phyloP scores from a whole-genome alignment of 1,140 invertebrate species.

The Drosophila ohnishii region DNA sequence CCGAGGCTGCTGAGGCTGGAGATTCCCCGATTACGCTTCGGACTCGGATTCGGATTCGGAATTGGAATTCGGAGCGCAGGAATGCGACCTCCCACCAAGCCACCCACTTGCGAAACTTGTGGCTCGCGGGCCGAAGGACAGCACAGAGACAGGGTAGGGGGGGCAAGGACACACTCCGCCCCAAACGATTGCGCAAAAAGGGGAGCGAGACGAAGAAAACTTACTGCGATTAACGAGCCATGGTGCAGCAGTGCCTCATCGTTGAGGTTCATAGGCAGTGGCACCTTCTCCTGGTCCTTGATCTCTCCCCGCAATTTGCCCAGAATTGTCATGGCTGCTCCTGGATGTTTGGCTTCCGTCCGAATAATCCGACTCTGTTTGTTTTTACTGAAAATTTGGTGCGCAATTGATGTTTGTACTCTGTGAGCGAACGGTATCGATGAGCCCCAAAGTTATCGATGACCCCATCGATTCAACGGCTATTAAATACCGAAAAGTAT shows the following conservation, averaged over 20 bases:
- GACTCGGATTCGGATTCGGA: conserved; percentile 10
- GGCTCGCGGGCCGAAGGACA: conserved; percentile 36
- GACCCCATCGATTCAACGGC: background rate
- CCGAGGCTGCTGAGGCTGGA: conserved; percentile 40
- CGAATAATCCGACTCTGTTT: conserved; percentile 13
- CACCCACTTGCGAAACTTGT: conserved; percentile 59
- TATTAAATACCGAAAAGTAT: background rate
- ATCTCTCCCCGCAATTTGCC: conserved; percentile 62
- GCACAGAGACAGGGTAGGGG: conserved; percentile 23
- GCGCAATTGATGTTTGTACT: conserved; percentile 47
- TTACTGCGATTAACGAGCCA: conserved; percentile 70
- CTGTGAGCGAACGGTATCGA: background rate
- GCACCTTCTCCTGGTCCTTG: conserved; percentile 85
- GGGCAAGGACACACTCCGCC: conserved; percentile 58
- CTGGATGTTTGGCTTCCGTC: background rate
- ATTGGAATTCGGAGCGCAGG: conserved; percentile 29
- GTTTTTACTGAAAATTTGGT: conserved; percentile 46
- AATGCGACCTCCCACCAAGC: conserved; percentile 28
- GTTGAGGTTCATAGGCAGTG: conserved; percentile 86
- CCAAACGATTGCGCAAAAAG: conserved; percentile 57
- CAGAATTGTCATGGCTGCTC: conserved; percentile 65
- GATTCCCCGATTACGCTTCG: conserved; percentile 19
- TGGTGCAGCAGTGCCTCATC: conserved; percentile 71
- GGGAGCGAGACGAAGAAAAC: conserved; percentile 30
- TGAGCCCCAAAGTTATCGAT: conserved; percentile 15